Evolutionary conservation across 1,140 invertebrate species (phyloP).

Genomic region (Coenobita brevimanus): DNA sequence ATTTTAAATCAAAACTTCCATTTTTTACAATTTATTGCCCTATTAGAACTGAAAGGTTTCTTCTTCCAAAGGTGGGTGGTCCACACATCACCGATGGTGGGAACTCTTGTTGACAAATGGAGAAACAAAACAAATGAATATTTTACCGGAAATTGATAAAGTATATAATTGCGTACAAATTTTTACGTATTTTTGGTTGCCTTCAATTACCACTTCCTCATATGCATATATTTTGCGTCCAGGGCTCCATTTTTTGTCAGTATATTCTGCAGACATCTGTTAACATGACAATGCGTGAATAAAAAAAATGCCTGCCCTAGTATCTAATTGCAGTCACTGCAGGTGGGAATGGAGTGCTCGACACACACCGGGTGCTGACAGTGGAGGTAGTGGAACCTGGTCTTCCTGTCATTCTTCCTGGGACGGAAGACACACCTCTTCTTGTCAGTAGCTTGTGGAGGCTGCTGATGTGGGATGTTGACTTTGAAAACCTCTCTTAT

Average conservation of each 20-base stretch:
- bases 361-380: conserved; percentile 1
- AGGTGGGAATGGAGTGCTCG: not conserved
- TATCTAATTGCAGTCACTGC: too few relatives aligned
- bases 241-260: too few relatives aligned
- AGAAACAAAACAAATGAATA: conserved; percentile 16
- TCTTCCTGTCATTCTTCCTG: conserved; percentile 18
- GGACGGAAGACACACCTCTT: conserved; percentile 23
- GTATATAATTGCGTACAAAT: not conserved
- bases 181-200: conserved; percentile 3
- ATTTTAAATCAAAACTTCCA: too few relatives aligned
- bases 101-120: conserved; percentile 5
- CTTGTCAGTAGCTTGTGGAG: not conserved
- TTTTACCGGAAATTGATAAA: not conserved
- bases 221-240: not conserved
- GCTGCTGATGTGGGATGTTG: conserved; percentile 29
- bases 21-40: too few relatives aligned
- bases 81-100: too few relatives aligned
- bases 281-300: not conserved
- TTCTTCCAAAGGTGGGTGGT: too few relatives aligned
- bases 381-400: conserved; percentile 1
- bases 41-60: too few relatives aligned
- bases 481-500: conserved; percentile 13
- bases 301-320: conserved; percentile 12
- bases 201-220: not conserved
- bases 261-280: not conserved